Evolutionary conservation across 2,888 invertebrate species (phyloP).

Genomic region (Drosophila peninsularis): DNA sequence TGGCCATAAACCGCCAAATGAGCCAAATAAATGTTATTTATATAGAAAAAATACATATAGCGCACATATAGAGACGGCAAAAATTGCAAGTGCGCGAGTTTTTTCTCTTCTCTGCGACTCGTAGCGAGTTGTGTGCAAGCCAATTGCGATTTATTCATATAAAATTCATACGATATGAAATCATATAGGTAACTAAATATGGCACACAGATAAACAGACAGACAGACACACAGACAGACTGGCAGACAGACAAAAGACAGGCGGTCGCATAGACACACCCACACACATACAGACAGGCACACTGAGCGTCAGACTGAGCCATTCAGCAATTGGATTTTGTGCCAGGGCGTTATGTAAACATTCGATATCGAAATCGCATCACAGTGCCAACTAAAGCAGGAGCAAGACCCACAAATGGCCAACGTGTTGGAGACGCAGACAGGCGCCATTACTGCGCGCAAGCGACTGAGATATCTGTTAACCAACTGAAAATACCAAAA

Average conservation of each 20-base stretch:
- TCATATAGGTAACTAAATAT: constrained; percentile 80
- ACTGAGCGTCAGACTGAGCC: constrained; percentile 53
- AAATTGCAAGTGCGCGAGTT: constrained; percentile 62
- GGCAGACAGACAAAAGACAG: constrained; percentile 17
- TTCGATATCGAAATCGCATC: constrained; percentile 64
- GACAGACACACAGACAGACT: constrained; percentile 27
- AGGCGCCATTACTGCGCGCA: constrained; percentile 56
- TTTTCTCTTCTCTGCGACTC: constrained; percentile 9
- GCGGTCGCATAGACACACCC: too few species aligned
- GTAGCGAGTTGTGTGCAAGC: constrained; percentile 67
- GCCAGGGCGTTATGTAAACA: constrained; percentile 78
- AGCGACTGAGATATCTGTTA: constrained; percentile 66
- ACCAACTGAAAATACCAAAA: constrained; percentile 39
- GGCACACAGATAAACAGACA: constrained; percentile 49
- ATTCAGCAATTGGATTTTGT: constrained; percentile 76
- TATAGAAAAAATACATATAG: constrained; percentile 39
- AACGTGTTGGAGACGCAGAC: constrained; percentile 32
- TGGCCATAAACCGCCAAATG: constrained; percentile 79
- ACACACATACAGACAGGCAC: constrained; percentile 22
- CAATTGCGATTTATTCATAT: constrained; percentile 80
- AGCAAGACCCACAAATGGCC: constrained; percentile 27
- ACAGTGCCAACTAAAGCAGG: constrained; percentile 29
- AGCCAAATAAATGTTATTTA: constrained; percentile 82
- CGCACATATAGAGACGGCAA: constrained; percentile 48
- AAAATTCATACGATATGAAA: constrained; percentile 79